Base-by-base conservation (phyloP, 2,113 vertebrate species). In the Lynx canadensis region DNA sequence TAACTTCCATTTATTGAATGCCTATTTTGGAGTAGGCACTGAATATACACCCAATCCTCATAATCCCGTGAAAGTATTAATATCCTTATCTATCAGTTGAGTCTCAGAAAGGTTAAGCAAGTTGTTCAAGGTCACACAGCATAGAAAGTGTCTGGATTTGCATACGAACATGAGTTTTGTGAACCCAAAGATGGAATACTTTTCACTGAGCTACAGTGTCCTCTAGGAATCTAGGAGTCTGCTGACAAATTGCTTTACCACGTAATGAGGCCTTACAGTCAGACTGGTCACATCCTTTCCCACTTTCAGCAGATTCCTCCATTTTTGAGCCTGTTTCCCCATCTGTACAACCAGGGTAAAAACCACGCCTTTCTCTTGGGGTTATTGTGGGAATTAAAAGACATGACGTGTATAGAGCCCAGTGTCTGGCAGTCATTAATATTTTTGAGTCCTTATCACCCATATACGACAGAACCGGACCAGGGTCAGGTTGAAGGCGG, bases 71-170 rank as follows among this genome's bases (percentile, higher is more conserved):
- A 73, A 73, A 45, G 27, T 69, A 55, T 89, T 83, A 93, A 57
- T 78, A 71, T 21, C 31, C 74, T 19, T 73, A 60, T 38, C 31
- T 57, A 45, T 50, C 31, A 41, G 36, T 13, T 85, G 60, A 74
- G 31, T 82, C 63, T 89, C 89, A 82, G 60, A 91, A 89, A 69
- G 50, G 82, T 66, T 89, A 85, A 97, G 60, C 23, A 74, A 81
- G 29, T 86, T 85, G 82, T 50, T 86, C 41, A 69, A 5, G 50
- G 57, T 80, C 92, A 91, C 57, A 95, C 11, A 93, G 66, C 65
- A 38, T 33, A 68, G 8, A 14, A 85, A 9, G 12, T 55, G 23
- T 41, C 38, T 66, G 29, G 11, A 79, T 95, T 93, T 97, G 69
- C 66, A 19, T 55, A 60, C 11, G 65, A 52, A 88, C 6, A 50